Conservation (phyloP, 2,113 vertebrate species). For the Irena cyanogastra region DNA sequence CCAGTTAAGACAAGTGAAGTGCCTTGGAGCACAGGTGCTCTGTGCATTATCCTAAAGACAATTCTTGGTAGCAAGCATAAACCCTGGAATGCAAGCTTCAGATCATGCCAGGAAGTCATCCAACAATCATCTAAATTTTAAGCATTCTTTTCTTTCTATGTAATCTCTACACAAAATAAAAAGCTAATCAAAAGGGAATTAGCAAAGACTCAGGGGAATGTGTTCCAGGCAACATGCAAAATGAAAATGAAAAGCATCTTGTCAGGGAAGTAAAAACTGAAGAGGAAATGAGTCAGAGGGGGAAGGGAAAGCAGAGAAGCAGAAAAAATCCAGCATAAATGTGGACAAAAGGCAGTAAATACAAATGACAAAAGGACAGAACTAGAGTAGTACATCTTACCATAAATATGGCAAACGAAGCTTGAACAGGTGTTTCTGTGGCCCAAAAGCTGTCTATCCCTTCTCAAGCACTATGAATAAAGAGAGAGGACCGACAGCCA, state of each 20-base stretch:
- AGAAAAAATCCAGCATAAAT: background rate
- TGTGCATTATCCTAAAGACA: background rate
- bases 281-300: background rate
- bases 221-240: background rate
- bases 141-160: background rate
- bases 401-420: background rate
- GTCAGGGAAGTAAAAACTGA: background rate
- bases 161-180: background rate
- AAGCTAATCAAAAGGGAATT: conserved; percentile 16
- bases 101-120: background rate
- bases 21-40: background rate
- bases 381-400: background rate
- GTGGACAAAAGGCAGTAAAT: background rate
- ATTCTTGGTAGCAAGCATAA: background rate
- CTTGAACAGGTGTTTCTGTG: background rate
- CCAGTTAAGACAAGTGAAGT: background rate
- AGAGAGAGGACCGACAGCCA: background rate
- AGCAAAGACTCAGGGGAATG: background rate
- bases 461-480: background rate
- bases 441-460: background rate
- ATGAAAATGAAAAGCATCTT: background rate
- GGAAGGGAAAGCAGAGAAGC: background rate
- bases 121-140: background rate
- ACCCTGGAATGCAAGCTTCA: background rate
- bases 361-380: background rate